These are phyloP conservation scores for Aspidiotus rigidus DNA, from an alignment of 2,888 invertebrate genomes.

Conservation along the genomic window DNA sequence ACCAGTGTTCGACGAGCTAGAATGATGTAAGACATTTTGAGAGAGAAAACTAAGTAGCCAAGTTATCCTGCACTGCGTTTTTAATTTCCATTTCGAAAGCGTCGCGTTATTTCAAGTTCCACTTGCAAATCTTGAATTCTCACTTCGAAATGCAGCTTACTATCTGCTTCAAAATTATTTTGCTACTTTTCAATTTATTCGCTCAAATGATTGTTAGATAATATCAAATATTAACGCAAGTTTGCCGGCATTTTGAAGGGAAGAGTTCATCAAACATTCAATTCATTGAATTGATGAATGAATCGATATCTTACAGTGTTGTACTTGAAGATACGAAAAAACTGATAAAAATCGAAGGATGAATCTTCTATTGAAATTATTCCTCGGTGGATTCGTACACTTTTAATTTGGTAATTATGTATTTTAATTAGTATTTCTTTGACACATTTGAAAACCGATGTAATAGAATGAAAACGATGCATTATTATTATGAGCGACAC, in stretches of 20 bases:
- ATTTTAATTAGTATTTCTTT: not conserved
- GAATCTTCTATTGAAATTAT: too few species aligned
- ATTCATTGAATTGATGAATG: slow-evolving; percentile 7
- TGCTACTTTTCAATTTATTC: not conserved
- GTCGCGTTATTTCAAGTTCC: not conserved
- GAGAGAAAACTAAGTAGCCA: not conserved
- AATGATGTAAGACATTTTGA: not conserved
- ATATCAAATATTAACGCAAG: too few species aligned
- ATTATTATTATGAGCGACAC: too few species aligned
- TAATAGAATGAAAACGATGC: not conserved
- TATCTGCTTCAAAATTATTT: not conserved
- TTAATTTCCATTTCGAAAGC: not conserved
- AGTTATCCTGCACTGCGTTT: not conserved
- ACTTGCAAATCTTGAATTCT: not conserved
- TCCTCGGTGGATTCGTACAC: not conserved
- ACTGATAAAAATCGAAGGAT: not conserved
- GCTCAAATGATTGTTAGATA: not conserved
- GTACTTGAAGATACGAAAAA: not conserved
- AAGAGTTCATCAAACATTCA: not conserved
- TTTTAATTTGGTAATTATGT: not conserved
- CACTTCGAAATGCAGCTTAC: not conserved
- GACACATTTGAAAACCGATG: not conserved
- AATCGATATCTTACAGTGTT: not conserved
- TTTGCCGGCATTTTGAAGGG: not conserved
- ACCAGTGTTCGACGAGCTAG: too few species aligned